These are phyloP conservation scores for Plagiodera versicolora DNA, from an alignment of 2,888 invertebrate genomes.

Conservation along the genomic window DNA sequence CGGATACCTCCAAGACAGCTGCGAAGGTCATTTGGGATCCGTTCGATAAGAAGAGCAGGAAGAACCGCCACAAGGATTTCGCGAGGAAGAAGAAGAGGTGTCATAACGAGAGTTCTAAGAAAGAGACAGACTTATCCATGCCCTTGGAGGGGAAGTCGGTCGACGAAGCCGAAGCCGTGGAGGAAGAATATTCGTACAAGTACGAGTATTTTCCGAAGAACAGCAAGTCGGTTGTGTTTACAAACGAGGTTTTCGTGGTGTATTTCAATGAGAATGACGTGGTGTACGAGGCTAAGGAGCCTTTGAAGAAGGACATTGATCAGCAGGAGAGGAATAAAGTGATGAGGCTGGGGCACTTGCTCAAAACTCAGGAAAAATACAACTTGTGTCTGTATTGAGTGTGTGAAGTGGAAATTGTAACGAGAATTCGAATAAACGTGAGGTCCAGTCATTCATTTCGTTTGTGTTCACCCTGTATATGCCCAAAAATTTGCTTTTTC, in stretches of 20 bases:
- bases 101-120: constrained; percentile 26
- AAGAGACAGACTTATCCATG: constrained; percentile 26
- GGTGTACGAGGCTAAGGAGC: constrained; percentile 58
- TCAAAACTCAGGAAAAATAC: constrained; percentile 39
- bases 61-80: constrained; percentile 45
- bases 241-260: constrained; percentile 63
- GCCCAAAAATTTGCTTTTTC: too few relatives aligned
- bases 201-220: constrained; percentile 51
- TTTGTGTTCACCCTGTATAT: too few relatives aligned
- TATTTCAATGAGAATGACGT: constrained; percentile 63
- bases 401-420: not conserved
- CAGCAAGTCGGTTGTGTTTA: constrained; percentile 54
- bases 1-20: constrained; percentile 34
- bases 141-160: constrained; percentile 26
- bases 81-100: constrained; percentile 32
- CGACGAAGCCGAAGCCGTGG: constrained; percentile 26
- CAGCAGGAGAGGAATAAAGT: constrained; percentile 66
- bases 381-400: constrained; percentile 40
- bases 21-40: constrained; percentile 46
- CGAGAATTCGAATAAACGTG: not conserved
- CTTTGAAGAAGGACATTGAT: constrained; percentile 65
- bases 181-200: constrained; percentile 34
- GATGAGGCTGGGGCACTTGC: constrained; percentile 59
- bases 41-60: constrained; percentile 46
- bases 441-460: not conserved